Evolutionary conservation across 2,888 invertebrate species (phyloP).

Genomic region (Abrostola tripartita): DNA sequence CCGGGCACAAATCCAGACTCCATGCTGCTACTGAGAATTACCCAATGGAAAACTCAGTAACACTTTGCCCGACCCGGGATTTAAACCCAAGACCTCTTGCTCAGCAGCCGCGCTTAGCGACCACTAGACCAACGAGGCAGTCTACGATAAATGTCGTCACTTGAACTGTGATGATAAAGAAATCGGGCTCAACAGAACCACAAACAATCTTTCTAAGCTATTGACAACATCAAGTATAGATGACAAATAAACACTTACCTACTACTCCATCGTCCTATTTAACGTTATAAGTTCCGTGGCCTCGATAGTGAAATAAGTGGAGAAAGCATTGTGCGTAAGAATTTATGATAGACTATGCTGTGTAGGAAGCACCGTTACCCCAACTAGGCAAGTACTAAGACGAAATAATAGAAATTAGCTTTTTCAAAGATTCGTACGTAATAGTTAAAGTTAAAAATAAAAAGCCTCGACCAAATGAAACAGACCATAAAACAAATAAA

Average conservation of each 20-base stretch:
- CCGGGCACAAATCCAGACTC: no score
- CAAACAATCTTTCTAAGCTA: slow-evolving; percentile 37
- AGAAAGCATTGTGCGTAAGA: slow-evolving; percentile 33
- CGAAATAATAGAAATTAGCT: neutral
- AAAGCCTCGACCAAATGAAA: no score
- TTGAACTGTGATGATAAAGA: neutral
- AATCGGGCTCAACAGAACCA: neutral
- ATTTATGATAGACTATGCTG: slow-evolving; percentile 3
- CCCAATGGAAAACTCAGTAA: no score
- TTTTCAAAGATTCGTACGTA: neutral
- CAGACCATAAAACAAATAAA: no score
- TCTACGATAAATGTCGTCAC: no score
- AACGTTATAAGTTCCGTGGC: slow-evolving; percentile 27
- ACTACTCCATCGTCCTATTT: slow-evolving; percentile 27
- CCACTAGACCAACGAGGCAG: no score
- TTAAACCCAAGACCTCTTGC: no score
- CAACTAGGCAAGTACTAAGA: neutral
- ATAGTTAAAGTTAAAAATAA: no score
- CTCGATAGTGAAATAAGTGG: slow-evolving; percentile 37
- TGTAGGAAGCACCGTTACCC: neutral
- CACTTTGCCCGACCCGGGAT: no score
- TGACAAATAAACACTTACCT: slow-evolving; percentile 16
- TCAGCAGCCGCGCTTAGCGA: no score
- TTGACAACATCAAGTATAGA: slow-evolving; percentile 18
- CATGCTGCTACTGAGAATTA: no score